Base-by-base conservation (phyloP, 2,888 invertebrate species). In the Xylota segnis region DNA sequence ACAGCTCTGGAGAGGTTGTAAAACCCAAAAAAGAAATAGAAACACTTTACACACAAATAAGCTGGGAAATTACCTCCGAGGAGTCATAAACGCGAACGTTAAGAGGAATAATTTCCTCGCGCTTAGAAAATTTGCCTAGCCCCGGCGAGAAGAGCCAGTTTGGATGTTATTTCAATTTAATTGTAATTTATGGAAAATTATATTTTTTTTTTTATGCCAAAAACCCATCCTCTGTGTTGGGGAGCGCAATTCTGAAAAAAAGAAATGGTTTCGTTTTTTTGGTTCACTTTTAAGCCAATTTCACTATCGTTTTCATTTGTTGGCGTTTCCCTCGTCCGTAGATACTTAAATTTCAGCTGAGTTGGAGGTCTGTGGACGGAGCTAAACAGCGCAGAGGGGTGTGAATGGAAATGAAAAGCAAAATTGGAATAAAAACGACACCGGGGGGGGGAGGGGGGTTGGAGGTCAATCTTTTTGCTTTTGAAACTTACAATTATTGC, bases 81-180 rank as follows among this genome's bases (percentile, higher is more conserved):
- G 59, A 61, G 72, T 61, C 76, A 82, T 86, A 86, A 81, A 76
- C 71, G 81, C 56, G 45, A 27, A 45, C 59, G 74, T 76, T 71
- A 75, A 70, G 65, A 52, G 65, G 61, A 79, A 81, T 76, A 71
- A 86, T 86, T 71, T 76, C 65, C 52, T 54, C 37, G 40, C 16
- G 45, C 12, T 16, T 45, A 66, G 71, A 56, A 52, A 59, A 50
- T 52, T 61, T 47, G 61, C 68, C 66, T 74, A 74, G 56, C 56
- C 72, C 37, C 10, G 37, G 10, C 37, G 0, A 4, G 10, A 37
- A 10, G 5, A 27, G 16, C 18, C 40, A 77, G 58, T 32, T 72
- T 71, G n/a, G 59, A 81, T 86, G 71, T 81, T 86, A 82, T 86
- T 82, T 75, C 75, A 81, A 81, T 81, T 86, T 82, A 82, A 86